These are phyloP conservation scores for Vulpes lagopus DNA, from an alignment of 2,113 vertebrate genomes.

Conservation along the genomic window DNA sequence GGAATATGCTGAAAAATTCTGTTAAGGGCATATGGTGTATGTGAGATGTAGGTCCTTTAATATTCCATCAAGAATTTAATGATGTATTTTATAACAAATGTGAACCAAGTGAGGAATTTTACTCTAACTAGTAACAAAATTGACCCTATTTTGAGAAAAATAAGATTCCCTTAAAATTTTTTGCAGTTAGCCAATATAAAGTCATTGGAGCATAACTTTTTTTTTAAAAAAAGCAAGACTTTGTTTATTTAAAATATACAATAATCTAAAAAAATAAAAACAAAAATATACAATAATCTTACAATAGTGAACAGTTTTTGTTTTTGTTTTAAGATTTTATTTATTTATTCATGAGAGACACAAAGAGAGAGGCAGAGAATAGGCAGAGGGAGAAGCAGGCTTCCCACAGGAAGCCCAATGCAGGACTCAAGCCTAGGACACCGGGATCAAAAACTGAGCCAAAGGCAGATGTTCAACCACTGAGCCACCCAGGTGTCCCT, in stretches of 20 bases:
- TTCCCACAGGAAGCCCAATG: no score
- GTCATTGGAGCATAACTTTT: neutral
- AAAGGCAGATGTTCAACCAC: no score
- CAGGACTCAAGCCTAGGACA: no score
- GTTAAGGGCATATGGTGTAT: neutral
- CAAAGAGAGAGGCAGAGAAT: no score
- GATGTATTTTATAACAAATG: constrained; percentile 23
- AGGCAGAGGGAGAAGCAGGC: no score
- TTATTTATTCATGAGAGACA: no score
- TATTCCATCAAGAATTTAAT: neutral
- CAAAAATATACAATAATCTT: neutral
- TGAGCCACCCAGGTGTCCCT: no score
- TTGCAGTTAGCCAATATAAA: neutral
- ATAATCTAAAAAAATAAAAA: neutral
- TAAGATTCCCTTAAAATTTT: neutral
- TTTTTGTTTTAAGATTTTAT: no score
- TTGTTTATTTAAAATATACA: neutral
- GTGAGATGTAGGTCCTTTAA: neutral
- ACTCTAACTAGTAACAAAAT: neutral
- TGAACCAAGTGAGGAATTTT: constrained; percentile 51
- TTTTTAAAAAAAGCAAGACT: neutral
- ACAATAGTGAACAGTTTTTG: constrained; percentile 17
- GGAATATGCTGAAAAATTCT: constrained; percentile 25
- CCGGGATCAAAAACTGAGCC: no score
- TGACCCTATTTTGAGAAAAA: constrained; percentile 35